Percentiles rank a stretch among this genome's conserved stretches.
Evolutionary conservation across 2,797 vertebrate species (phyloP).

Genomic region (Pipistrellus pipistrellus): DNA sequence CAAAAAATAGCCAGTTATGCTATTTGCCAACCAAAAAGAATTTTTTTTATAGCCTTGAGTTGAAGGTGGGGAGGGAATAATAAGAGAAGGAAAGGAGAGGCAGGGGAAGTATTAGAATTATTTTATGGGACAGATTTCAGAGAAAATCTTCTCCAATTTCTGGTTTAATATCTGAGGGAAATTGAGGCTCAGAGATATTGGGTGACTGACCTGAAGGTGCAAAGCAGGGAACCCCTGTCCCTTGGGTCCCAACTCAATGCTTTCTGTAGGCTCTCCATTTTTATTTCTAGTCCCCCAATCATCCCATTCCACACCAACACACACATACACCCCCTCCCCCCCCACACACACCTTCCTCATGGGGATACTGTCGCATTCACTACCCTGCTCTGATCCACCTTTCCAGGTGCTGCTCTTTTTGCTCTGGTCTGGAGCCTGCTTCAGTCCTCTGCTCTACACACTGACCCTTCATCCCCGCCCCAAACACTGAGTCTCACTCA

Average conservation of each 20-base stretch:
- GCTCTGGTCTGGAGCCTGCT: background rate
- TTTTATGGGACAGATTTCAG: background rate
- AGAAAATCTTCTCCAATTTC: background rate
- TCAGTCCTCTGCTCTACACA: background rate
- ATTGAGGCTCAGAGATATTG: background rate
- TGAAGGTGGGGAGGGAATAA: background rate
- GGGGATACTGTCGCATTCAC: background rate
- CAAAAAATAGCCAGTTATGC: background rate
- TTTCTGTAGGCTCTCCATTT: background rate
- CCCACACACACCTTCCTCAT: background rate
- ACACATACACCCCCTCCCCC: rapidly evolving
- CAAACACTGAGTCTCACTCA: background rate
- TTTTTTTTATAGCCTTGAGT: background rate
- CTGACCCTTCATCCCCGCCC: background rate
- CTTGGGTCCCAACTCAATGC: background rate
- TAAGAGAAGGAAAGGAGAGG: background rate
- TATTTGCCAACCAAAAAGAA: background rate
- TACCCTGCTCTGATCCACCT: background rate
- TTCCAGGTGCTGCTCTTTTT: background rate
- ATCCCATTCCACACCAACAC: background rate
- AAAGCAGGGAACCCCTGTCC: background rate
- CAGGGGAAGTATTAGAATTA: background rate
- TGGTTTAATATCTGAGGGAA: background rate
- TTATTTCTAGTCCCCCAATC: background rate
- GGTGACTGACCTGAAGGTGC: background rate